Percentiles rank a stretch among this genome's conserved stretches.
These are phyloP conservation scores for Gnatocerus cornutus DNA, from an alignment of 2,888 invertebrate species.

Conservation along the genomic window DNA sequence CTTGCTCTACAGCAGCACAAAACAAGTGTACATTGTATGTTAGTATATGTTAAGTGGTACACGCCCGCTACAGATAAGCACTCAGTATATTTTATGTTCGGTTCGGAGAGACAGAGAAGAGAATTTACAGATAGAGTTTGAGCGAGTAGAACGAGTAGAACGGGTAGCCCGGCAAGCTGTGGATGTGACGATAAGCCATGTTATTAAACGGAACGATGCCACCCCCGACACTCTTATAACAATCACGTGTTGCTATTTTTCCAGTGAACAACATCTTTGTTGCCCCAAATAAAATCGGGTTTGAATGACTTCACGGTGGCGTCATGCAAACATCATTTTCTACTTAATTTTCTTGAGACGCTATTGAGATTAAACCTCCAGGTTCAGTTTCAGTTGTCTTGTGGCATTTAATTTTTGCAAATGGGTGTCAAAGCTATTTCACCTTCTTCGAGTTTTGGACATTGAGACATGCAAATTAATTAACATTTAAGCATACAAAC, in stretches of 20 bases:
- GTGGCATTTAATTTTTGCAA: too few relatives aligned
- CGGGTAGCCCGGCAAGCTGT: conserved; percentile 49
- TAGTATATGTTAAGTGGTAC: conserved; percentile 64
- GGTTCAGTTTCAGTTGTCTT: too few relatives aligned
- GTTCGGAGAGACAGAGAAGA: conserved; percentile 32
- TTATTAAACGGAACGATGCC: conserved; percentile 22
- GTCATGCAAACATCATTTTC: too few relatives aligned
- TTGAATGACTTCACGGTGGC: too few relatives aligned
- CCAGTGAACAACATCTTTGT: not conserved
- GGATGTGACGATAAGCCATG: conserved; percentile 37
- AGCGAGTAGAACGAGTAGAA: conserved; percentile 32
- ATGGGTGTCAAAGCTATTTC: too few relatives aligned
- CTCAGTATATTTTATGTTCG: conserved; percentile 44
- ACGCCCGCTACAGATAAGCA: conserved; percentile 57
- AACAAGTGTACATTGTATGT: conserved; percentile 72
- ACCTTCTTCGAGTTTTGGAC: too few relatives aligned
- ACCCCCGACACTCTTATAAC: conserved; percentile 7
- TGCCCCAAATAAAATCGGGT: too few relatives aligned
- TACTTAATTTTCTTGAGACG: too few relatives aligned
- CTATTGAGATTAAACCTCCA: too few relatives aligned
- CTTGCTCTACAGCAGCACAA: conserved; percentile 91
- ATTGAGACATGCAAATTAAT: too few relatives aligned
- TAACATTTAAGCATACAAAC: too few relatives aligned
- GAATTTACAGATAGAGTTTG: conserved; percentile 19
- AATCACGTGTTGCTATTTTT: not conserved